phyloP scores from a whole-genome alignment of 2,797 vertebrate genomes.

The Enteromius anoplus region DNA sequence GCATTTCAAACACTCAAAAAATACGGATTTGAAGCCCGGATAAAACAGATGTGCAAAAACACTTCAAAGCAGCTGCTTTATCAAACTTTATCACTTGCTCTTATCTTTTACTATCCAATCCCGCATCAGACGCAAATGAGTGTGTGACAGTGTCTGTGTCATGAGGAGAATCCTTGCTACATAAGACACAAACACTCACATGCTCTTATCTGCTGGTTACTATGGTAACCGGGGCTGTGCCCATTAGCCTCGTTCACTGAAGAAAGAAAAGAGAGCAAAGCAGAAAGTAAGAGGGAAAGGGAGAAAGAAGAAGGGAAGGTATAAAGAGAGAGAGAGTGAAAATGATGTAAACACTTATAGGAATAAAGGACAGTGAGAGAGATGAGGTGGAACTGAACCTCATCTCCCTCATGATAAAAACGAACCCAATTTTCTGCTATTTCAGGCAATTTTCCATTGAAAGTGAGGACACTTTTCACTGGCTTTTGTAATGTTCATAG shows the following conservation, averaged over 20 bases:
- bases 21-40: slow-evolving; percentile 1
- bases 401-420: slow-evolving; percentile 35
- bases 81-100: slow-evolving; percentile 1
- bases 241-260: slow-evolving; percentile 39
- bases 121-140: background rate
- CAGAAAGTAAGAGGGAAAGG: background rate
- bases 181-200: slow-evolving; percentile 29
- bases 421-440: slow-evolving; percentile 54
- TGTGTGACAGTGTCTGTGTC: slow-evolving; percentile 23
- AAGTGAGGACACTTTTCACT: slow-evolving; percentile 39
- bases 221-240: slow-evolving; percentile 53
- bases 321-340: slow-evolving; percentile 1
- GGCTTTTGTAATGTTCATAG: slow-evolving; percentile 39
- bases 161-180: slow-evolving; percentile 34
- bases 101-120: background rate
- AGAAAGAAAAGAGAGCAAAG: background rate
- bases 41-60: slow-evolving; percentile 9
- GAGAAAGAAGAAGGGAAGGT: background rate
- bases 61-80: slow-evolving; percentile 20
- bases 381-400: slow-evolving; percentile 37
- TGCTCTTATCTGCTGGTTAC: slow-evolving; percentile 43
- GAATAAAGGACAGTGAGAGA: slow-evolving; percentile 17
- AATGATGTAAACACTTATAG: slow-evolving; percentile 37
- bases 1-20: background rate
- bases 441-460: slow-evolving; percentile 35